Evolutionary conservation across 2,797 vertebrate genomes (phyloP).

Genomic region (Saguinus oedipus): DNA sequence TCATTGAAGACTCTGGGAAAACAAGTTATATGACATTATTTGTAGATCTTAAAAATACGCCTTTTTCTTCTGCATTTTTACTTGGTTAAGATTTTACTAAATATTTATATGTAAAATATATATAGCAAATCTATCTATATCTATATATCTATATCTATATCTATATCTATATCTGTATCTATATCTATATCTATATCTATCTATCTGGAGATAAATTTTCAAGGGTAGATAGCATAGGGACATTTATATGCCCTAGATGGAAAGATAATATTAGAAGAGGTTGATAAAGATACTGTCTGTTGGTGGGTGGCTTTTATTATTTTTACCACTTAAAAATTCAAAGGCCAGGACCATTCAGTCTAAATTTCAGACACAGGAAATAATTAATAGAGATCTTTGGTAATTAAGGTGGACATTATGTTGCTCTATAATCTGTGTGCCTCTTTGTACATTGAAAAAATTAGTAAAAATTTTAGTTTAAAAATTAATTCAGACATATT

Average conservation of each 20-base stretch:
- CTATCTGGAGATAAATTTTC: neutral
- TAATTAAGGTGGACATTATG: neutral
- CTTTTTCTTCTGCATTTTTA: neutral
- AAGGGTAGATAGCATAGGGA: neutral
- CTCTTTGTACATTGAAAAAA: neutral
- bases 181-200: too few species aligned
- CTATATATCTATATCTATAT: too few species aligned
- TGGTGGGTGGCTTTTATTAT: neutral
- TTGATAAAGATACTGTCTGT: neutral
- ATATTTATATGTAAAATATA: too few species aligned
- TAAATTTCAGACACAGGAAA: slow-evolving; percentile 27
- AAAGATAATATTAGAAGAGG: neutral
- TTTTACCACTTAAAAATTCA: neutral
- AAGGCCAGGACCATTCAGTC: neutral
- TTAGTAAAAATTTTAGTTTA: neutral
- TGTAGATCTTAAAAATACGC: neutral
- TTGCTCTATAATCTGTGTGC: neutral
- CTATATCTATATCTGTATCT: too few species aligned
- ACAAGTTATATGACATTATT: neutral
- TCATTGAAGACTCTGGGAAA: neutral
- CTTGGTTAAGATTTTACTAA: neutral
- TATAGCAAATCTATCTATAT: too few species aligned
- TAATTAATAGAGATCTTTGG: slow-evolving; percentile 14
- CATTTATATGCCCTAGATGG: neutral
- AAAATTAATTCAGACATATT: neutral